Evolutionary conservation across 2,113 vertebrate species (phyloP), one percentile per base, ranked within the genome.

Genomic region (Machaerirhynchus nigripectus): DNA sequence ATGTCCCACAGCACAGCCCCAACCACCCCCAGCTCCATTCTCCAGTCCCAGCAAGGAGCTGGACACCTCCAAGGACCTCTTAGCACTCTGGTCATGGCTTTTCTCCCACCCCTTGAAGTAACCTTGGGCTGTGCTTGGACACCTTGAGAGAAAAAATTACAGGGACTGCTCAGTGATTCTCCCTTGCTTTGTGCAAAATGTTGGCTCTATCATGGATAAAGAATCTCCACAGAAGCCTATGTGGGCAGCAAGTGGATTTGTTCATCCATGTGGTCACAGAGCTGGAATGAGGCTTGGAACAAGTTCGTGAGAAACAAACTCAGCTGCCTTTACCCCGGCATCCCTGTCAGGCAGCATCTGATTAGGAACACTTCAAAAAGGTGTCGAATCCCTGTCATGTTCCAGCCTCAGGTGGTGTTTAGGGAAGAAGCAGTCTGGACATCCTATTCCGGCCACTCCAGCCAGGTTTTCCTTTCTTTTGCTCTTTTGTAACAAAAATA

Each of bases 241-340:
- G 4, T 59, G 67, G 82, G 70, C 42, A 94, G 75, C 42, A 49
- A 37, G 18, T 6, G 30, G 67, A 47, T 88, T 88, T 82, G 55
- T 67, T 79, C 52, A 86, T 55, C 55, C 50, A 77, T 4, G 13
- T 52, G 50, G 69, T 70, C 55, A 46, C 63, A 85, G 77, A 83
- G 42, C 50, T 80, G 56, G 63, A 87, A 79, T 85, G 28, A 90
- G 42, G 33, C 31, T 80, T 88, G 57, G 67, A 86, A 61, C 61
- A 53, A 87, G 49, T 19, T 57, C 0, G 0, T 60, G 89, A 92
- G 93, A 61, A 96, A 61, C 52, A 46, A 76, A 76, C n/a, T 60
- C 52, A 27, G 5, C 3, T 1, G 3, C 23, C 26, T 27, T 53
- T 26, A 68, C 52, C 68, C 50, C 1, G 0, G 26, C 28, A 84